A percentile compares a stretch with the other conserved stretches of the same genome.
These are phyloP conservation scores for Semibalanus balanoides DNA, from an alignment of 1,140 invertebrate genomes.

Conservation along the genomic window DNA sequence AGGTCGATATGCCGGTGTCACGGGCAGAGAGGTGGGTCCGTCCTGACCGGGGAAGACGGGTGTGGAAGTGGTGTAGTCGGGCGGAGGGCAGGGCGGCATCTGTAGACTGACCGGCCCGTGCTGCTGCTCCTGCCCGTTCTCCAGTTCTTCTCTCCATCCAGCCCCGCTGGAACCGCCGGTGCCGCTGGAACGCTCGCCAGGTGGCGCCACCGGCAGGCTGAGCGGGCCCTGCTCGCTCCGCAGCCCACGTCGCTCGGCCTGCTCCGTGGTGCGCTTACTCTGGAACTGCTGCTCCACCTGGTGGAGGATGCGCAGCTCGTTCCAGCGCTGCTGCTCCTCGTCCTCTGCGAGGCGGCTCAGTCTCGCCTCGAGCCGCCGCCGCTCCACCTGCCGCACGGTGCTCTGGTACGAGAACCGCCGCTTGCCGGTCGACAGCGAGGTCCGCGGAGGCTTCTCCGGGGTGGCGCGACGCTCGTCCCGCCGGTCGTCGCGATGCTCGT, in stretches of 20 bases:
- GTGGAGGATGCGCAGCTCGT: conserved; percentile 38
- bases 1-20: not conserved
- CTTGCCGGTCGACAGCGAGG: not conserved
- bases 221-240: conserved; percentile 14
- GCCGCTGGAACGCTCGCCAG: no score
- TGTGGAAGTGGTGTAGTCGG: not conserved
- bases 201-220: conserved; percentile 1
- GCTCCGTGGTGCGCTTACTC: conserved; percentile 18
- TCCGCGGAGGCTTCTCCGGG: not conserved
- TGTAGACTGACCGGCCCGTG: no score
- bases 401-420: conserved; percentile 61
- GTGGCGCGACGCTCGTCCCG: not conserved
- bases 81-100: conserved; percentile 7
- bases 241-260: conserved; percentile 11
- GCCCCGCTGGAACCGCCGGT: no score
- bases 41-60: not conserved
- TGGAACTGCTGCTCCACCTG: conserved; percentile 25
- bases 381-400: conserved; percentile 58
- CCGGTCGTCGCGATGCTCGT: not conserved
- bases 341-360: conserved; percentile 54
- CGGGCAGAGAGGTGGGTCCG: not conserved
- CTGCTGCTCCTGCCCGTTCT: no score
- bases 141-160: no score
- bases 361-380: conserved; percentile 52
- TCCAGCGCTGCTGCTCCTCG: conserved; percentile 53